Evolutionary conservation across 2,113 vertebrate genomes (phyloP), one percentile per base, ranked within the genome.

Genomic region (Grus americana): DNA sequence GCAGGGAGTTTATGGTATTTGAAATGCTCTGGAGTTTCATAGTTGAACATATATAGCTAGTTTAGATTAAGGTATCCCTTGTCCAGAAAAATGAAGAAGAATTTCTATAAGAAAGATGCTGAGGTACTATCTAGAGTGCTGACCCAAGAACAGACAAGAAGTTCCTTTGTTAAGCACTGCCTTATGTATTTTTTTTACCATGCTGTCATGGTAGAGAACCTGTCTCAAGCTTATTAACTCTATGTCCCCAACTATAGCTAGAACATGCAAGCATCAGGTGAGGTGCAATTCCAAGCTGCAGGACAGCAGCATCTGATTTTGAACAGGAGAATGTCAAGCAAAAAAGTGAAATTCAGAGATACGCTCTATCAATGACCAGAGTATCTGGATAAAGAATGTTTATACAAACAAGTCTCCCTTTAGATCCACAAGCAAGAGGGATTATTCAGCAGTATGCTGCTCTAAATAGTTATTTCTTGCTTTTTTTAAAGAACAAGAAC

Each of bases 231-330:
- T 80, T 72, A 73, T 36, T 52, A 63, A 42, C 6, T 44, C 50
- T 49, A 10, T 2, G 7, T 18, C 29, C 24, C 19, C 22, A 63
- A 15, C 27, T 49, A 42, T 1, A 42, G 38, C 20, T 42, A 26
- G 16, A 81, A 88, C 11, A 47, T 0, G 0, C 5, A 68, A 73
- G 9, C 68, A 7, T 36, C 55, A 78, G 9, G 42, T 22, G n/a
- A 78, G 38, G 38, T 44, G 47, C 32, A 40, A 65, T 52, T 71
- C 46, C 44, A 68, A 38, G 66, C 19, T 91, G n/a, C 21, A 40
- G 22, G 38, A 86, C 11, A 66, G 40, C 5, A 86, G 18, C 18
- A 58, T 21, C 44, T 30, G 17, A 42, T 74, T 88, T 50, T 76
- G 71, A 62, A 73, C 18, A 9, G 15, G n/a, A 86, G 7, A 21